A percentile compares a stretch with the other conserved stretches of the same genome.
Evolutionary conservation across 2,113 vertebrate genomes (phyloP).

Genomic region (Sinosuthora webbiana): DNA sequence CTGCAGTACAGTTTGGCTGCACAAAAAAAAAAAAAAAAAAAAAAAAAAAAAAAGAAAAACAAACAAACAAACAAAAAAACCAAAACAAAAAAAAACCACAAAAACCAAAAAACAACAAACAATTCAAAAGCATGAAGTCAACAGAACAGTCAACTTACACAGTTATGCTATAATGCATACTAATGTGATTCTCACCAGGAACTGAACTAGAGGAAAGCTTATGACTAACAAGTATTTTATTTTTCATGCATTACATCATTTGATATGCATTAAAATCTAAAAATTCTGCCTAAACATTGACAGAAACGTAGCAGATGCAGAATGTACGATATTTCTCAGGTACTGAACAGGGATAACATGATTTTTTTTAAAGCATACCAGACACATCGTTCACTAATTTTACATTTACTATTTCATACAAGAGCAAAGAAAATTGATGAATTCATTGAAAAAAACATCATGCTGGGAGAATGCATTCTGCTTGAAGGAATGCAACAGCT

Average conservation of each 20-base stretch:
- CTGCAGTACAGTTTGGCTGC: slow-evolving; percentile 77
- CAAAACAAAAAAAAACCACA: too few species aligned
- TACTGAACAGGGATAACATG: background rate
- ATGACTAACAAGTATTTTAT: background rate
- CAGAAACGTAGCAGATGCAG: accelerated
- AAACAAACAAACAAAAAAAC: too few species aligned
- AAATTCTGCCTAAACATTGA: background rate
- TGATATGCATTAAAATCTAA: background rate
- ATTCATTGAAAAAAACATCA: background rate
- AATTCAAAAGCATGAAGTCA: background rate
- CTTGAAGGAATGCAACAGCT: background rate
- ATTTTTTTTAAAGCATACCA: background rate
- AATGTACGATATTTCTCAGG: background rate
- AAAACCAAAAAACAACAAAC: too few species aligned
- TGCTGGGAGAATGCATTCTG: background rate
- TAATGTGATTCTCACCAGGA: background rate
- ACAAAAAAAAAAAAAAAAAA: too few species aligned
- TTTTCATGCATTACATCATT: background rate
- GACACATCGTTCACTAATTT: background rate
- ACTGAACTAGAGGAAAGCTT: background rate
- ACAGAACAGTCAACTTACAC: background rate
- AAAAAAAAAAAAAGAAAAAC: too few species aligned
- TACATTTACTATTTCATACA: background rate
- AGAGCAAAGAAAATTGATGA: background rate
- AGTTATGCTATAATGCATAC: background rate